A percentile compares a stretch with the other conserved stretches of the same genome.
phyloP scores from a whole-genome alignment of 2,797 vertebrate genomes.

The Acomys russatus region DNA sequence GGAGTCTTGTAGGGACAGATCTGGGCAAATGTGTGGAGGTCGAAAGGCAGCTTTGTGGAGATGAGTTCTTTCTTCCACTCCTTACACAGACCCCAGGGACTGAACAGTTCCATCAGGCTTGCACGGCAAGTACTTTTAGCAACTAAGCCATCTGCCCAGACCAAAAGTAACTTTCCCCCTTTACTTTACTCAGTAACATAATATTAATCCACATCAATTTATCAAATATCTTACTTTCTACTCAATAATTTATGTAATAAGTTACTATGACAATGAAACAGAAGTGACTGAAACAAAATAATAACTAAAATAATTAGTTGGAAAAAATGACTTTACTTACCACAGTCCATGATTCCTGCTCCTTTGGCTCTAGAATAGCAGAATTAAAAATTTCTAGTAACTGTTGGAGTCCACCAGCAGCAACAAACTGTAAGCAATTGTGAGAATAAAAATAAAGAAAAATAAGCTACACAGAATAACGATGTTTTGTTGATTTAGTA shows the following conservation, averaged over 20 bases:
- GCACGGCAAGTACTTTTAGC: background rate
- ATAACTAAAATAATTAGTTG: background rate
- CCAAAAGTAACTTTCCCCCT: background rate
- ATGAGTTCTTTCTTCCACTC: background rate
- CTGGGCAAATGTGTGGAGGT: background rate
- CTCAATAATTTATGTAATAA: background rate
- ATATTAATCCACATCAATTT: background rate
- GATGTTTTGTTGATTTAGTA: background rate
- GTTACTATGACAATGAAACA: background rate
- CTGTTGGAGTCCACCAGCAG: constrained; percentile 97
- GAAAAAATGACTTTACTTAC: constrained; percentile 88
- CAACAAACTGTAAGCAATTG: constrained; percentile 93
- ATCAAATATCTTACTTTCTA: constrained; percentile 33
- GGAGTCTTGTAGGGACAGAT: background rate
- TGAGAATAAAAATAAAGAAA: constrained; percentile 71
- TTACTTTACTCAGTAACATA: background rate
- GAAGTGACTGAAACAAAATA: constrained; percentile 12
- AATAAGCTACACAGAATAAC: background rate
- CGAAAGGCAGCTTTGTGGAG: background rate
- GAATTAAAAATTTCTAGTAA: constrained; percentile 99
- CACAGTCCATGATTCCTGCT: constrained; percentile 99
- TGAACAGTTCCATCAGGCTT: background rate
- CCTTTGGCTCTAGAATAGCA: constrained; percentile 97
- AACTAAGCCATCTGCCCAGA: background rate
- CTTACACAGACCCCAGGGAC: background rate